Conservation (phyloP, 1,140 invertebrate genomes). For the Neelides sp. region DNA sequence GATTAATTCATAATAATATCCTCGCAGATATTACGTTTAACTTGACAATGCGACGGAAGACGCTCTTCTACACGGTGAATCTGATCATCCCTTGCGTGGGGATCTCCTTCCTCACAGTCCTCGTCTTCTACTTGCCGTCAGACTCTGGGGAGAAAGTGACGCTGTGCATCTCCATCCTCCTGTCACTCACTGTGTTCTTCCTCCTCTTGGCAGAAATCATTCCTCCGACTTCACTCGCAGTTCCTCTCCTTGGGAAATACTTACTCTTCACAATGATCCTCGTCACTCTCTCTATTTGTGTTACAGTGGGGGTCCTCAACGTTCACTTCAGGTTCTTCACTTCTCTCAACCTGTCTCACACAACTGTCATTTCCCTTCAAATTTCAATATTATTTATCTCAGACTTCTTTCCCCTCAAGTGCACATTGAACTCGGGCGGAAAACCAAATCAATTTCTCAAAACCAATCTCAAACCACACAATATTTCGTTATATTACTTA, state of each 20-base stretch:
- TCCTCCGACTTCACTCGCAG: slow-evolving; percentile 89
- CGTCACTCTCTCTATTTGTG: slow-evolving; percentile 89
- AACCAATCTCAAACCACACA: too few species aligned
- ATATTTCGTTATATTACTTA: too few species aligned
- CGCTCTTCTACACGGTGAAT: slow-evolving; percentile 82
- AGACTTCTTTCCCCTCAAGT: too few species aligned
- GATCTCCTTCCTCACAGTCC: slow-evolving; percentile 81
- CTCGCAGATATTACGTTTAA: slow-evolving; percentile 86
- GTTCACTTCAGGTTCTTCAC: slow-evolving; percentile 91
- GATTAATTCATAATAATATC: too few species aligned
- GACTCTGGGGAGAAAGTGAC: slow-evolving; percentile 90
- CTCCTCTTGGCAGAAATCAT: slow-evolving; percentile 92
- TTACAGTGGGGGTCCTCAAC: slow-evolving; percentile 92
- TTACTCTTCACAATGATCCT: slow-evolving; percentile 95
- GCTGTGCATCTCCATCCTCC: slow-evolving; percentile 92
- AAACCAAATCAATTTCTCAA: too few species aligned
- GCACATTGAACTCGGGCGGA: too few species aligned
- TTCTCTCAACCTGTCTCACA: background rate
- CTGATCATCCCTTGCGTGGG: slow-evolving; percentile 81
- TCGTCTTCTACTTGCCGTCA: slow-evolving; percentile 91
- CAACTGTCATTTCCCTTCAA: background rate
- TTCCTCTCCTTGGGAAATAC: slow-evolving; percentile 93
- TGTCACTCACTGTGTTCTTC: slow-evolving; percentile 97
- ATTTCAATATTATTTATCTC: background rate
- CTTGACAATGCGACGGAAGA: slow-evolving; percentile 83